These are phyloP conservation scores for Fissipunctia ypsillon DNA, from an alignment of 2,888 invertebrate species.

Conservation along the genomic window DNA sequence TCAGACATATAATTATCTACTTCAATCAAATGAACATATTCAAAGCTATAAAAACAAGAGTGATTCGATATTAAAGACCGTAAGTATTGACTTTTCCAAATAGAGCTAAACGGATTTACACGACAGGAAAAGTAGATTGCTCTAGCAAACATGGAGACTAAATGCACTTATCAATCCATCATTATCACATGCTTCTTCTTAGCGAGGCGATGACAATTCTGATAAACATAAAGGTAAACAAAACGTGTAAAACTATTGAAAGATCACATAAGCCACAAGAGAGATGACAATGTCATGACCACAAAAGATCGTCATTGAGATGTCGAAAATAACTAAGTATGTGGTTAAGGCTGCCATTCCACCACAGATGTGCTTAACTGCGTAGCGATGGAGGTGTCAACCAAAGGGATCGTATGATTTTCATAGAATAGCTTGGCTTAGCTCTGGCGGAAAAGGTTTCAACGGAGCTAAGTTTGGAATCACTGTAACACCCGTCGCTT, in stretches of 20 bases:
- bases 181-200: slow-evolving; percentile 41
- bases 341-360: not conserved
- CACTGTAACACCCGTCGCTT: too few relatives aligned
- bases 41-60: slow-evolving; percentile 5
- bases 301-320: slow-evolving; percentile 26
- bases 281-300: slow-evolving; percentile 23
- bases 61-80: not conserved
- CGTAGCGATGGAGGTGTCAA: not conserved
- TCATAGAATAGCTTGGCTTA: not conserved
- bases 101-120: not conserved
- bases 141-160: not conserved
- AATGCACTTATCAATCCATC: slow-evolving; percentile 39
- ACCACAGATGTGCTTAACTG: not conserved
- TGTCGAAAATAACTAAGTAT: slow-evolving; percentile 31
- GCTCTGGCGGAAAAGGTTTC: too few relatives aligned
- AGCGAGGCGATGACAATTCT: slow-evolving; percentile 44
- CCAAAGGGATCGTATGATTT: not conserved
- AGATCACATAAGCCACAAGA: slow-evolving; percentile 46
- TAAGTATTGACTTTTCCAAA: not conserved
- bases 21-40: not conserved
- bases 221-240: slow-evolving; percentile 45
- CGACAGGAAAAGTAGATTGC: not conserved
- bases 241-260: slow-evolving; percentile 36
- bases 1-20: not conserved
- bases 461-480: too few relatives aligned